Conservation (phyloP, 2,797 vertebrate genomes). For the Platalea minor region DNA sequence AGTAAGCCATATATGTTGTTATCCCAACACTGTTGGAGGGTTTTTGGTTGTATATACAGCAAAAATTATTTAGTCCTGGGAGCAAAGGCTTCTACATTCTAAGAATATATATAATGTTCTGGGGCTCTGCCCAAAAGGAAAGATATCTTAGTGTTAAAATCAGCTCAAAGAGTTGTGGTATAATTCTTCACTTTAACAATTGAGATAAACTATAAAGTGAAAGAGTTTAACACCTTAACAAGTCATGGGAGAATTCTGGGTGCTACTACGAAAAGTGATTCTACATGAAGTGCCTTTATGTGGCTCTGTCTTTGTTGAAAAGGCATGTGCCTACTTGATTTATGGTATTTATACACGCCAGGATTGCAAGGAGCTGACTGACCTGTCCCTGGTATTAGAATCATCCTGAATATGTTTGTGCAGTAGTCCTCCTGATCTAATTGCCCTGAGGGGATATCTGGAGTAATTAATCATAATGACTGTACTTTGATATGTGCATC, state of each 20-base stretch:
- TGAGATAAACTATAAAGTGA: neutral
- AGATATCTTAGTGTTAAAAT: neutral
- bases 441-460: neutral
- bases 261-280: neutral
- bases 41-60: neutral
- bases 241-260: neutral
- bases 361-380: neutral
- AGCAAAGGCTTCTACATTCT: neutral
- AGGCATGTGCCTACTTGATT: neutral
- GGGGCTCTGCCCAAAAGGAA: neutral
- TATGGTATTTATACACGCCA: neutral
- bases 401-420: neutral
- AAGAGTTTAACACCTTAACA: neutral
- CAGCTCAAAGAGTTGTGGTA: neutral
- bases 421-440: neutral
- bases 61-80: neutral
- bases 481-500: neutral
- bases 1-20: neutral
- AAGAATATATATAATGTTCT: neutral
- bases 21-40: neutral
- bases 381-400: constrained; percentile 1
- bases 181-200: neutral
- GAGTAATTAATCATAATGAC: constrained; percentile 28
- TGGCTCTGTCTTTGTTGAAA: neutral
- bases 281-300: neutral